Conservation (phyloP, 1,140 invertebrate genomes). For the Leptopilina clavipes region DNA sequence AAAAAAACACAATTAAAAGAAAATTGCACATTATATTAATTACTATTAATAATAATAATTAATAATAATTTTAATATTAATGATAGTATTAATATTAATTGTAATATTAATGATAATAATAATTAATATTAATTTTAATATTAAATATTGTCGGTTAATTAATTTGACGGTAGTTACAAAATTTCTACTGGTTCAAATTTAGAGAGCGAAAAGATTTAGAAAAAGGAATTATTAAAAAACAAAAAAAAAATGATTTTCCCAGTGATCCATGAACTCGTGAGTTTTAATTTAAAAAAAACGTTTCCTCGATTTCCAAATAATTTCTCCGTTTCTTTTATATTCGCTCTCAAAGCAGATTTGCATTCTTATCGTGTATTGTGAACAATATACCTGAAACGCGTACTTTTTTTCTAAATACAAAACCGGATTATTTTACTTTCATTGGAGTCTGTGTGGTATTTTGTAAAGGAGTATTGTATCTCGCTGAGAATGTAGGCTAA, state of each 20-base stretch:
- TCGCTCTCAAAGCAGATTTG: not conserved
- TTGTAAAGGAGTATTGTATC: slow-evolving; percentile 6
- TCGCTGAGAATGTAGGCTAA: slow-evolving; percentile 5
- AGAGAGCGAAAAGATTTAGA: too few species aligned
- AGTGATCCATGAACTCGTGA: not conserved
- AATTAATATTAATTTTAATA: too few species aligned
- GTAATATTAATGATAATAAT: too few species aligned
- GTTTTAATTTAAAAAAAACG: not conserved
- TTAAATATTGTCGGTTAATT: too few species aligned
- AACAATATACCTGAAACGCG: not conserved
- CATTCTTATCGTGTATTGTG: not conserved
- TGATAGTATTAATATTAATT: too few species aligned
- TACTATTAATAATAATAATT: too few species aligned
- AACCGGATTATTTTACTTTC: slow-evolving; percentile 17
- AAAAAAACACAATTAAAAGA: too few species aligned
- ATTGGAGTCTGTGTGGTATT: slow-evolving; percentile 17
- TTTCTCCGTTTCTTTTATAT: not conserved
- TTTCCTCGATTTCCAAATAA: not conserved
- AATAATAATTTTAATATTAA: too few species aligned
- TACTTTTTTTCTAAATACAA: not conserved
- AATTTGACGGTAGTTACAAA: too few species aligned
- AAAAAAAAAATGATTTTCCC: not conserved
- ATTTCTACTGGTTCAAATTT: too few species aligned
- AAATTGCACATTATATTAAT: too few species aligned
- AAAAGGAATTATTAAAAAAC: not conserved